Conservation (phyloP, 1,140 invertebrate species). For the Diploscapter pachys region DNA sequence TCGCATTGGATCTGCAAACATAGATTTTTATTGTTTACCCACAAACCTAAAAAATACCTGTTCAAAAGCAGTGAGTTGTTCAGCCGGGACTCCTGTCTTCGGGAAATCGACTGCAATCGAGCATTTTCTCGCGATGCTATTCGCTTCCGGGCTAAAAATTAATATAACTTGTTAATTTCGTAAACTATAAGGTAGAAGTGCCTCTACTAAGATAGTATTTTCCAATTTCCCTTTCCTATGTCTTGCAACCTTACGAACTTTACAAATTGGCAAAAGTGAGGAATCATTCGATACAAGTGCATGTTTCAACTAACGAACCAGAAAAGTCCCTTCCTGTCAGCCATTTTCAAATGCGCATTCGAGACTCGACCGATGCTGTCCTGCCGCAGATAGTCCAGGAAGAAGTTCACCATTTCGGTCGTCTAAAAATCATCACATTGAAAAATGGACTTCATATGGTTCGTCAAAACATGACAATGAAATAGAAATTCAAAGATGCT, state of each 20-base stretch:
- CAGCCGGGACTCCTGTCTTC: constrained; percentile 50
- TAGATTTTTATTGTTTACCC: neutral
- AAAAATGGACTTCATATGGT: no score
- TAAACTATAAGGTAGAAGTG: neutral
- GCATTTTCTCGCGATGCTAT: constrained; percentile 47
- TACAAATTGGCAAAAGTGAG: neutral
- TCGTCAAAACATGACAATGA: neutral
- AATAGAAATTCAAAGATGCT: no score
- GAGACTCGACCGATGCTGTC: constrained; percentile 52
- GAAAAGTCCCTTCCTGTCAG: constrained; percentile 41
- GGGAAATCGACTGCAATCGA: constrained; percentile 57
- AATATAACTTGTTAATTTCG: constrained; percentile 21
- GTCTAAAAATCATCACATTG: constrained; percentile 25
- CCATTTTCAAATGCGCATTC: constrained; percentile 52
- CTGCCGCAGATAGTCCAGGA: constrained; percentile 49
- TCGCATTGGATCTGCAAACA: constrained; percentile 17
- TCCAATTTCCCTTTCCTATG: no score
- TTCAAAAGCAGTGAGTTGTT: constrained; percentile 32
- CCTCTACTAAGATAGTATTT: no score
- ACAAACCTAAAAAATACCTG: constrained; percentile 10
- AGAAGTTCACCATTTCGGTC: constrained; percentile 52
- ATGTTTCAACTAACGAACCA: neutral
- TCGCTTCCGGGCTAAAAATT: constrained; percentile 38
- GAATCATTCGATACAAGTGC: neutral
- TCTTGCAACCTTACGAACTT: neutral